These are phyloP conservation scores for Actinemys pallida DNA, from an alignment of 2,113 vertebrate species.

Conservation along the genomic window DNA sequence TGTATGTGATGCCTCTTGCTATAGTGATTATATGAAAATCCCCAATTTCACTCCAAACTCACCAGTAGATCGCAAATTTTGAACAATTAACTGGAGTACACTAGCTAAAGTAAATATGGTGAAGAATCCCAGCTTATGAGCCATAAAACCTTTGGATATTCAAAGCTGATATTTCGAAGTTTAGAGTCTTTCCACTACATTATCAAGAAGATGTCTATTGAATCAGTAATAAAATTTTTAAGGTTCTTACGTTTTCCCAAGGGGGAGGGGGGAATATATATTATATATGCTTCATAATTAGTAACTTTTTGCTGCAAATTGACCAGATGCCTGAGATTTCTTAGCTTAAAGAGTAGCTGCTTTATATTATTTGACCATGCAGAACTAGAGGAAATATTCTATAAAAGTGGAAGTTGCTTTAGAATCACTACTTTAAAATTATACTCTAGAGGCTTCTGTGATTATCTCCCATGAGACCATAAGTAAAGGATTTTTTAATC, in stretches of 20 bases:
- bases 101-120: constrained; percentile 30
- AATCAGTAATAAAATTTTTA: not conserved
- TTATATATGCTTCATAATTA: not conserved
- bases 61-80: constrained; percentile 4
- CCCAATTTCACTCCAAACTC: constrained; percentile 18
- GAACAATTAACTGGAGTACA: not conserved
- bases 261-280: not conserved
- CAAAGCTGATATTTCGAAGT: not conserved
- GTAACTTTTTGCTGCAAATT: not conserved
- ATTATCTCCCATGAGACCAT: constrained; percentile 35
- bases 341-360: not conserved
- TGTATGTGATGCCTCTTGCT: constrained; percentile 1
- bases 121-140: not conserved
- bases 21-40: constrained; percentile 14
- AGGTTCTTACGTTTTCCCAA: not conserved
- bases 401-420: not conserved
- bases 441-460: constrained; percentile 1
- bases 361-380: fast-evolving
- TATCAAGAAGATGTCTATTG: not conserved
- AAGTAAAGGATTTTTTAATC: constrained; percentile 61
- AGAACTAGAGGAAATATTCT: not conserved
- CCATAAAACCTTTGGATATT: not conserved
- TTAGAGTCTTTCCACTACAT: not conserved
- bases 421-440: not conserved
- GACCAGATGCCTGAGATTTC: not conserved